These are phyloP conservation scores for Connochaetes taurinus DNA, from an alignment of 2,113 vertebrate species.

Conservation along the genomic window DNA sequence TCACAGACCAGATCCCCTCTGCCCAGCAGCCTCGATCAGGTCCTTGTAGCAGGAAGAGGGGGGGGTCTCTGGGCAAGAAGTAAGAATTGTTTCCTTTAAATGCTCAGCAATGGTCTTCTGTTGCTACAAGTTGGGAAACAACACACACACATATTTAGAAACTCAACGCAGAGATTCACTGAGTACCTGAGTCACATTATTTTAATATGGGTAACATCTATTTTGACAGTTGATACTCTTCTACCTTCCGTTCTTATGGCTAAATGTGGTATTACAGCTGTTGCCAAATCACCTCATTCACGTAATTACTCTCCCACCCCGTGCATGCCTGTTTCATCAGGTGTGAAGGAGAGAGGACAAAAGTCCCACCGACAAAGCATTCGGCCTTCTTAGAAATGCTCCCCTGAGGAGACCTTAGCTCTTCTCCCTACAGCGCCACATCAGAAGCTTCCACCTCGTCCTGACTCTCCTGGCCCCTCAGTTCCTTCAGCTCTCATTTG, in stretches of 20 bases:
- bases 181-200: background rate
- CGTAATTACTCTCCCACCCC: no score
- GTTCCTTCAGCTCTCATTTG: background rate
- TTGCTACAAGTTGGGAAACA: background rate
- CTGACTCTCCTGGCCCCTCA: background rate
- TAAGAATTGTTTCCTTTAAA: background rate
- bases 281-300: background rate
- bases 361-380: background rate
- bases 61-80: background rate
- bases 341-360: background rate
- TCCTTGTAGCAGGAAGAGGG: background rate
- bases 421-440: background rate
- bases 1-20: rapidly evolving
- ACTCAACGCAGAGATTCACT: background rate
- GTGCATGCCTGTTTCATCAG: background rate
- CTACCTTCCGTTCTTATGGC: background rate
- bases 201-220: background rate
- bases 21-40: background rate
- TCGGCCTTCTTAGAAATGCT: background rate
- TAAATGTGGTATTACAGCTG: background rate
- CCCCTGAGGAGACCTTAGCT: background rate
- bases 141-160: background rate
- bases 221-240: background rate
- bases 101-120: background rate
- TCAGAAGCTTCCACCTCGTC: background rate